Percentiles rank a stretch among this genome's conserved stretches.
These are phyloP conservation scores for Amblyopsis rosae DNA, from an alignment of 2,113 vertebrate genomes.

Conservation along the genomic window DNA sequence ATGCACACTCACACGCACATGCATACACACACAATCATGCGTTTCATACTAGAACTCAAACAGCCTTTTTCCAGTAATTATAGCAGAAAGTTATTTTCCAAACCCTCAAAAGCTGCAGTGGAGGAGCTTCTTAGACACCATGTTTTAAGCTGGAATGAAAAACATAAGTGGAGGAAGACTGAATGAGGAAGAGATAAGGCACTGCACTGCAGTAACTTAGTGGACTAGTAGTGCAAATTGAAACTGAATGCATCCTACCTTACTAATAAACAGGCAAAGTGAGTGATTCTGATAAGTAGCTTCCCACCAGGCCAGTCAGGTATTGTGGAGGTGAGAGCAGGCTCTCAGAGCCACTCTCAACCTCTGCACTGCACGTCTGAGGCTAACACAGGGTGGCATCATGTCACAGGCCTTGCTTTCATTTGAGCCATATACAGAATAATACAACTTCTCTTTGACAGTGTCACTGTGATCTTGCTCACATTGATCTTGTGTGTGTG, in stretches of 20 bases:
- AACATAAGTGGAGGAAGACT: neutral
- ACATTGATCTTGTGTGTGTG: slow-evolving; percentile 21
- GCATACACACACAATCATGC: neutral
- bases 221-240: neutral
- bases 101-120: slow-evolving; percentile 4
- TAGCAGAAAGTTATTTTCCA: slow-evolving; percentile 3
- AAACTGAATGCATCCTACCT: slow-evolving; percentile 15
- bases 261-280: slow-evolving; percentile 3
- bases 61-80: slow-evolving; percentile 30
- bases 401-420: slow-evolving; percentile 19
- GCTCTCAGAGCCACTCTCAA: neutral
- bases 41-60: neutral
- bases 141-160: slow-evolving; percentile 3
- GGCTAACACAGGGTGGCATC: slow-evolving; percentile 1
- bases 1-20: neutral
- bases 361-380: neutral
- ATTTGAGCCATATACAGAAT: slow-evolving; percentile 8
- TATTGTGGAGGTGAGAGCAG: neutral
- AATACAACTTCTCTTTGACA: slow-evolving; percentile 19
- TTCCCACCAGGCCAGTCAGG: neutral
- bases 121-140: neutral
- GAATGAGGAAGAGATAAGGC: slow-evolving; percentile 11
- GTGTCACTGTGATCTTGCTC: slow-evolving; percentile 19
- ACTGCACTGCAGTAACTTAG: neutral
- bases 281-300: too few relatives aligned